A percentile compares a stretch with the other conserved stretches of the same genome.
These are phyloP conservation scores for Gonioctena quinquepunctata DNA, from an alignment of 1,140 invertebrate genomes.

Conservation along the genomic window DNA sequence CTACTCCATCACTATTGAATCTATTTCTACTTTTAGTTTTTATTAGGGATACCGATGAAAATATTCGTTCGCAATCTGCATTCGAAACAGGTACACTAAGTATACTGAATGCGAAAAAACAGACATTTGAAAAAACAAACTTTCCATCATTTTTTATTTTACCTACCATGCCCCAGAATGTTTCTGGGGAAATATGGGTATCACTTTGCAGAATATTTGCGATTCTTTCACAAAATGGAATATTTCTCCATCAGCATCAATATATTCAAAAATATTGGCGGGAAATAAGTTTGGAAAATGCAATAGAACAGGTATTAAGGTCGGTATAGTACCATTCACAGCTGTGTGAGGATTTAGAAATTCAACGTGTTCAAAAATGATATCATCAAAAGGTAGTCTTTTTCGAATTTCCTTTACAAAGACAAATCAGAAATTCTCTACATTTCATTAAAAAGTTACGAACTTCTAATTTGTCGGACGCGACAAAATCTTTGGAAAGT, in stretches of 20 bases:
- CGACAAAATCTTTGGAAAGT: constrained; percentile 24
- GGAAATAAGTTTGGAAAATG: constrained; percentile 6
- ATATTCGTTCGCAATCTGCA: constrained; percentile 3
- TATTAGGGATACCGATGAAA: background rate
- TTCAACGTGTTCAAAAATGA: constrained; percentile 1
- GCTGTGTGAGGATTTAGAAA: constrained; percentile 34
- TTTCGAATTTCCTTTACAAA: background rate
- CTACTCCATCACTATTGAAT: background rate
- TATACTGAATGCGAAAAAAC: background rate
- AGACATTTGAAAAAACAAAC: background rate
- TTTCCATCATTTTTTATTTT: background rate
- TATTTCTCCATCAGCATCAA: background rate
- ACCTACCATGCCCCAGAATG: background rate
- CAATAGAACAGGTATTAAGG: background rate
- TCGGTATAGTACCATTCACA: constrained; percentile 48
- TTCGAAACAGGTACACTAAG: constrained; percentile 2
- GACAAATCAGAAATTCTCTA: background rate
- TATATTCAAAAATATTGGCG: background rate
- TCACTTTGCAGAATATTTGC: background rate
- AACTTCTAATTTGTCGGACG: constrained; percentile 22
- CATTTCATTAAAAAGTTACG: constrained; percentile 29
- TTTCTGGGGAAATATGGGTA: background rate
- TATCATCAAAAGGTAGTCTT: background rate
- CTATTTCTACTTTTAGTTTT: constrained; percentile 2
- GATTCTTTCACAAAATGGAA: background rate